Percentiles rank a stretch among this genome's conserved stretches.
phyloP scores from a whole-genome alignment of 2,797 vertebrate genomes.

The Hydrolagus colliei region DNA sequence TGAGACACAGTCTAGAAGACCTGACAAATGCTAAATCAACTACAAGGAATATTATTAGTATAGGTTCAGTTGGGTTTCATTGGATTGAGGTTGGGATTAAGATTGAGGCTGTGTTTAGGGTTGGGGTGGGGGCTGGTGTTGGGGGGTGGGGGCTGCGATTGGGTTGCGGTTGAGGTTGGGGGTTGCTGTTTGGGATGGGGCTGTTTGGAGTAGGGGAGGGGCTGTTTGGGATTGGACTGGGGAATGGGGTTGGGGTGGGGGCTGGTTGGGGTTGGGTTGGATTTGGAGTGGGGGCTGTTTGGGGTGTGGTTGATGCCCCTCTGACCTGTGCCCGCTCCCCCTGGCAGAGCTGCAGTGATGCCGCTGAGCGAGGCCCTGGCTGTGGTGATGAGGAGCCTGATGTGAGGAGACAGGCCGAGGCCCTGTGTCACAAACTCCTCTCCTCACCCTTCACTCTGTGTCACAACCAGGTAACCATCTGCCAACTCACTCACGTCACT shows the following conservation, averaged over 20 bases:
- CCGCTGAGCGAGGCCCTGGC: conserved; percentile 54
- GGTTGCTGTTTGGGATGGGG: neutral
- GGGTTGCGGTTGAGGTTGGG: no score
- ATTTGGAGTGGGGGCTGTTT: neutral
- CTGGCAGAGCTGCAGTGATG: conserved; percentile 65
- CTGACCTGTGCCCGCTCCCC: neutral
- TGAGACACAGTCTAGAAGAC: no score
- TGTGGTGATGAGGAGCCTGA: conserved; percentile 50
- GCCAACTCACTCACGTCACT: no score
- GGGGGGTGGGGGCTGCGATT: no score
- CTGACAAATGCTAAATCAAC: no score
- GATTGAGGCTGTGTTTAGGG: neutral
- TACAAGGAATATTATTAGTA: no score
- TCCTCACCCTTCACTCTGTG: conserved; percentile 66
- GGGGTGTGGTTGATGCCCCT: neutral
- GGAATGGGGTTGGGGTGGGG: neutral
- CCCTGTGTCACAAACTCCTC: conserved; percentile 59
- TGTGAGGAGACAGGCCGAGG: conserved; percentile 48
- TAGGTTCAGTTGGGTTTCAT: neutral
- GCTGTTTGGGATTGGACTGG: neutral
- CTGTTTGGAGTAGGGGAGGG: neutral
- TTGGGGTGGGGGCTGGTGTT: no score
- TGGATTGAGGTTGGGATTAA: neutral
- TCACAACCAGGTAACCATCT: conserved; percentile 61
- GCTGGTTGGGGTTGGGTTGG: neutral